Evolutionary conservation across 2,797 vertebrate species (phyloP).

Genomic region (Cryptoblepharus egeriae): DNA sequence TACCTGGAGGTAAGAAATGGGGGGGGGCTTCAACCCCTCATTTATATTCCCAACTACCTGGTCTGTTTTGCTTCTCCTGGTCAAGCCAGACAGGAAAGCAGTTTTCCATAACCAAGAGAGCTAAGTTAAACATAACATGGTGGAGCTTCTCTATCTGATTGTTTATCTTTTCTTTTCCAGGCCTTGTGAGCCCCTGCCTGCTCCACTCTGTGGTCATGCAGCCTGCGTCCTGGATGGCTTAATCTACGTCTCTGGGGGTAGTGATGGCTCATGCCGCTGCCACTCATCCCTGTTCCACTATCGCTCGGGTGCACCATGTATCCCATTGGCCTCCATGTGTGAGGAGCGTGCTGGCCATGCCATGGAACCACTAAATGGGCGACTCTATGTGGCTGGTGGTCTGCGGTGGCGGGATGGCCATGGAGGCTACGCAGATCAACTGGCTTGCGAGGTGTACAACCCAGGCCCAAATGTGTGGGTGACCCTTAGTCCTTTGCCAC

Average conservation of each 20-base stretch:
- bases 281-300: constrained; percentile 76
- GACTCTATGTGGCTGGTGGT: constrained; percentile 79
- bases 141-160: neutral
- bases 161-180: constrained; percentile 41
- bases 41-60: too few species aligned
- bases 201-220: constrained; percentile 76
- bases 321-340: constrained; percentile 73
- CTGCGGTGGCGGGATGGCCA: constrained; percentile 60
- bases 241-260: constrained; percentile 81
- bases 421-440: constrained; percentile 74
- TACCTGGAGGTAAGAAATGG: constrained; percentile 78
- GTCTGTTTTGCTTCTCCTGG: too few species aligned
- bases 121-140: too few species aligned
- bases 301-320: constrained; percentile 66
- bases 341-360: constrained; percentile 77
- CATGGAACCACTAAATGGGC: constrained; percentile 76
- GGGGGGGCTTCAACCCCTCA: neutral
- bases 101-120: too few species aligned
- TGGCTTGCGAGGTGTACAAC: constrained; percentile 79
- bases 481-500: constrained; percentile 73
- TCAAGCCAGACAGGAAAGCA: too few species aligned
- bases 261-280: constrained; percentile 60
- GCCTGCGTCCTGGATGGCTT: constrained; percentile 75
- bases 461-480: constrained; percentile 72
- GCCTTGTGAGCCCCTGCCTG: constrained; percentile 72